These are phyloP conservation scores for Oreamnos americanus DNA, from an alignment of 2,113 vertebrate species.

Conservation along the genomic window DNA sequence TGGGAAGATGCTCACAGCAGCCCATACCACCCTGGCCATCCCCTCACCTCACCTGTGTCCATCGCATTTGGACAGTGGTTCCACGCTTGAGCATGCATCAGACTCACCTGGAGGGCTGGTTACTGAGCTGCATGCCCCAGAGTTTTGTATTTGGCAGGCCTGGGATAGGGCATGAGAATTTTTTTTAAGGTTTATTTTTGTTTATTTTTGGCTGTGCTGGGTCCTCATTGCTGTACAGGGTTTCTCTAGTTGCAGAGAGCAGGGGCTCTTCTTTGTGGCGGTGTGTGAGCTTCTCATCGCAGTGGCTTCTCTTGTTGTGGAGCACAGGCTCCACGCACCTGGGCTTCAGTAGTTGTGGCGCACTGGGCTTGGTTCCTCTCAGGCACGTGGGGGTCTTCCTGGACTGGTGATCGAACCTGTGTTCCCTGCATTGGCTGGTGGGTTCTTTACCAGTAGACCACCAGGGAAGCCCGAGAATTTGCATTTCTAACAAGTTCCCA, in stretches of 20 bases:
- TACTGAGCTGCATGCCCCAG: neutral
- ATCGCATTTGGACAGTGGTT: neutral
- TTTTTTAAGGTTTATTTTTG: neutral
- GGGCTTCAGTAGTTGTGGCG: rapidly evolving
- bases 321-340: neutral
- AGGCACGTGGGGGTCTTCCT: neutral
- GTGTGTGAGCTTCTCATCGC: neutral
- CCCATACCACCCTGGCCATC: no score
- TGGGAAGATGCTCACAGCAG: neutral
- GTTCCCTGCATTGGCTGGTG: neutral
- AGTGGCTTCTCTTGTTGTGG: neutral
- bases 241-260: neutral
- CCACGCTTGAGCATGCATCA: neutral
- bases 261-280: neutral
- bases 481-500: neutral
- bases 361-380: neutral
- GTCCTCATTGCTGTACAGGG: neutral
- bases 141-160: neutral
- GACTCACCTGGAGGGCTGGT: neutral
- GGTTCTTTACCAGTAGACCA: neutral
- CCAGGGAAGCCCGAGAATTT: neutral
- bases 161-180: neutral
- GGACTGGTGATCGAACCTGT: neutral
- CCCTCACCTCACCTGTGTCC: neutral
- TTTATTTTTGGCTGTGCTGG: neutral